These are phyloP conservation scores for Poecile montanus DNA, from an alignment of 2,797 vertebrate species.

Conservation along the genomic window DNA sequence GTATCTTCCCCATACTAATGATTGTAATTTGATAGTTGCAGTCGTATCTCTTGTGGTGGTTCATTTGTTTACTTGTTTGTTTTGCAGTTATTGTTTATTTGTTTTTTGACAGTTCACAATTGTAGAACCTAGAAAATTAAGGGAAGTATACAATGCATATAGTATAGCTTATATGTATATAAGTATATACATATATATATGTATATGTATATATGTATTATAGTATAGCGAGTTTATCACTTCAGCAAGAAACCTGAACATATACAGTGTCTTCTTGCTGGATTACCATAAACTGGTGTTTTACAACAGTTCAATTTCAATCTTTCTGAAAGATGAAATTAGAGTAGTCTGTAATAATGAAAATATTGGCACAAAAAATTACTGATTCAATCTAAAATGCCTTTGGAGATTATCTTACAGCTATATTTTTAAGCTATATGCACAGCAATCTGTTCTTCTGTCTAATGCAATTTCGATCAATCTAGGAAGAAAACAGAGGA, in stretches of 20 bases:
- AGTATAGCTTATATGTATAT: not conserved
- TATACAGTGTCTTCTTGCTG: not conserved
- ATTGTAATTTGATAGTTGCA: not conserved
- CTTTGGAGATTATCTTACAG: not conserved
- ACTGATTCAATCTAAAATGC: not conserved
- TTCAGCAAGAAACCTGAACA: not conserved
- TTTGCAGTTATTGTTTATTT: not conserved
- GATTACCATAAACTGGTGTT: not conserved
- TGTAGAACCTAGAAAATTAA: not conserved
- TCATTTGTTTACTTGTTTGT: not conserved
- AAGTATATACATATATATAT: too few species aligned
- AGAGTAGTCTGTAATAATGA: not conserved
- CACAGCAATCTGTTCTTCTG: constrained; percentile 4
- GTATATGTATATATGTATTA: too few species aligned
- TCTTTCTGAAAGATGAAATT: not conserved
- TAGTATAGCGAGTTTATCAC: not conserved
- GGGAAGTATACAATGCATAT: not conserved
- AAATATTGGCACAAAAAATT: constrained; percentile 24
- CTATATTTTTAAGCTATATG: not conserved
- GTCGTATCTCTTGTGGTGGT: rapidly evolving
- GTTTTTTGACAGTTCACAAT: not conserved
- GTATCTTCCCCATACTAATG: not conserved
- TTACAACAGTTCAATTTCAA: not conserved
- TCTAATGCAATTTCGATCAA: constrained; percentile 19
- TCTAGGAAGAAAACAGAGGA: not conserved